Conservation (phyloP, 1,140 invertebrate species). For the Drosophila prosaltans region DNA sequence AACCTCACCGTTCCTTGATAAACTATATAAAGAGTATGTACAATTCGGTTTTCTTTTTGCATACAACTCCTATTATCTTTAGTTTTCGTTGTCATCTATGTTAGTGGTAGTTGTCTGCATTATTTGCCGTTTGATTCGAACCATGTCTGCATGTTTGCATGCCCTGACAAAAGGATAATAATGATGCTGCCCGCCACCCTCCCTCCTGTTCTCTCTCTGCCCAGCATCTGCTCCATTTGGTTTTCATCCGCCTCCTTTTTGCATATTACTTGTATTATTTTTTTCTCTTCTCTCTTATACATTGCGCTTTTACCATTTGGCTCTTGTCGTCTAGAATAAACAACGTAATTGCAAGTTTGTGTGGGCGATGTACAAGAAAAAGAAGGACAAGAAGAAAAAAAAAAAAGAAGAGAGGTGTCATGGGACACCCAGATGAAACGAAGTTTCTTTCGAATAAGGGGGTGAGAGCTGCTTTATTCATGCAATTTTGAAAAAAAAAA, state of each 20-base stretch:
- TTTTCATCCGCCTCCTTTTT: constrained; percentile 19
- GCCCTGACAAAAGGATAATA: constrained; percentile 66
- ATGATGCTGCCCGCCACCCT: constrained; percentile 42
- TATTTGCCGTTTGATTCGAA: constrained; percentile 74
- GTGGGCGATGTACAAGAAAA: constrained; percentile 66
- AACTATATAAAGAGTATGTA: constrained; percentile 29
- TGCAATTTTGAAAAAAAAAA: too few species aligned
- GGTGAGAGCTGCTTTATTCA: too few species aligned
- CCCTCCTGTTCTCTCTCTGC: constrained; percentile 33
- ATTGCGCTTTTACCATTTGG: constrained; percentile 57
- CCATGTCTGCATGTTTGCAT: constrained; percentile 77
- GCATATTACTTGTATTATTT: constrained; percentile 34
- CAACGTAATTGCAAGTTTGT: constrained; percentile 79
- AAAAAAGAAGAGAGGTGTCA: neutral
- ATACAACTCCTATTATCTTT: constrained; percentile 35
- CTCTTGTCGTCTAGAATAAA: constrained; percentile 77
- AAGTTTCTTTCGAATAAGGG: too few species aligned
- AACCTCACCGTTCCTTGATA: too few species aligned
- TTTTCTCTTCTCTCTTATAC: constrained; percentile 51
- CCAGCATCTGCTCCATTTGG: constrained; percentile 13
- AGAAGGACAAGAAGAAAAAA: constrained; percentile 25
- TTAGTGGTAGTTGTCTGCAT: constrained; percentile 53
- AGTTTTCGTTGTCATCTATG: constrained; percentile 63
- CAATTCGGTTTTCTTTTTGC: constrained; percentile 41
- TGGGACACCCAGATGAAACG: too few species aligned